phyloP scores from a whole-genome alignment of 2,888 invertebrate species.

The Sceliomorpha sp. region DNA sequence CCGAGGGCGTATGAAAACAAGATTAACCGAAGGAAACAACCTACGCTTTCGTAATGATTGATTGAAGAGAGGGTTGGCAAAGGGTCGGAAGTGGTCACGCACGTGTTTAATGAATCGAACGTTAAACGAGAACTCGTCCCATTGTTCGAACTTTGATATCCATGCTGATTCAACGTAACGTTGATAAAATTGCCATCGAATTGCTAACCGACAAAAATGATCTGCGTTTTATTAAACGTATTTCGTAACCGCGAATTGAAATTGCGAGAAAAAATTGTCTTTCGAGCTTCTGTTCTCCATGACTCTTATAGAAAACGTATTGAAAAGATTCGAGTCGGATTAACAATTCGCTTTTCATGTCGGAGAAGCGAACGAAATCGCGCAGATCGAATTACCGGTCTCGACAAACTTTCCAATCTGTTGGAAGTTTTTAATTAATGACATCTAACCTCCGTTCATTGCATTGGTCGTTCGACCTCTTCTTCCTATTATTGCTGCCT shows the following conservation, averaged over 20 bases:
- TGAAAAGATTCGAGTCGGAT: not conserved
- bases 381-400: constrained; percentile 1
- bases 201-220: too few species aligned
- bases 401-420: constrained; percentile 31
- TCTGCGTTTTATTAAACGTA: too few species aligned
- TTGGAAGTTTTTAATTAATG: constrained; percentile 36
- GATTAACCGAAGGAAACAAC: constrained; percentile 13
- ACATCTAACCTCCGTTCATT: constrained; percentile 3
- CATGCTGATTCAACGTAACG: not conserved
- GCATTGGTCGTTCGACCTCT: constrained; percentile 2
- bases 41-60: constrained; percentile 1
- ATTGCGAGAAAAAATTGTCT: too few species aligned
- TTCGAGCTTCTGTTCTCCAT: not conserved
- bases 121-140: constrained; percentile 7
- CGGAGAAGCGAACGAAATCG: constrained; percentile 2
- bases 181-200: constrained; percentile 6
- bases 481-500: constrained; percentile 1
- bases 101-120: constrained; percentile 22
- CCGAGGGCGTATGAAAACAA: constrained; percentile 7
- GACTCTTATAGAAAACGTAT: not conserved
- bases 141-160: constrained; percentile 10
- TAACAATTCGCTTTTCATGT: constrained; percentile 3
- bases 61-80: not conserved
- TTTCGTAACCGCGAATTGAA: too few species aligned
- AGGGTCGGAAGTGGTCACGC: constrained; percentile 17